phyloP scores from a whole-genome alignment of 1,140 invertebrate genomes.

The Schlechtendalia chinensis region DNA sequence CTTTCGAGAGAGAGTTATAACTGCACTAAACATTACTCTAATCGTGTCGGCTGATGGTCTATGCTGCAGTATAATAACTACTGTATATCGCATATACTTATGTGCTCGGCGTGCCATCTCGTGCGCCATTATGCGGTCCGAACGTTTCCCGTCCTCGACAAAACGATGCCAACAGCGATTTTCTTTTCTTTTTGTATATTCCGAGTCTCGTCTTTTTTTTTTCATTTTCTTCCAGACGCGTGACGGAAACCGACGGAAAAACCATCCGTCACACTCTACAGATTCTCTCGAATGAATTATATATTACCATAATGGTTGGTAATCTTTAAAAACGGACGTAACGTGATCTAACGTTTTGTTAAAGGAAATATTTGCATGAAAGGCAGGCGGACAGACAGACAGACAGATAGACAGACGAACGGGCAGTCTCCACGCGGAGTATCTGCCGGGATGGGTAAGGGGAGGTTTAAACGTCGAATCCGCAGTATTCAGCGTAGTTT shows the following conservation, averaged over 20 bases:
- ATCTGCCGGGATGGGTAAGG: background rate
- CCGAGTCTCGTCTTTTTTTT: too few relatives aligned
- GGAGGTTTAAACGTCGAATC: background rate
- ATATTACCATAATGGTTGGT: background rate
- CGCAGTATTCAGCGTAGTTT: background rate
- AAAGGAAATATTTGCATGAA: constrained; percentile 2
- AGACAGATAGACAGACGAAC: too few relatives aligned
- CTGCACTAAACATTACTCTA: background rate
- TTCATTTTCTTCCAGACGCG: too few relatives aligned
- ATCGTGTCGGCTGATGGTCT: too few relatives aligned
- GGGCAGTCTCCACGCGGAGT: too few relatives aligned
- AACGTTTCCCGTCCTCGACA: background rate
- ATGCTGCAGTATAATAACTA: too few relatives aligned
- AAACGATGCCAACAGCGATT: background rate
- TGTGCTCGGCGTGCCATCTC: too few relatives aligned
- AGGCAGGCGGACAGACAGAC: background rate
- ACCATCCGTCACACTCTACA: constrained; percentile 1
- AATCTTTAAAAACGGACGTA: constrained; percentile 10
- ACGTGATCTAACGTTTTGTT: constrained; percentile 1
- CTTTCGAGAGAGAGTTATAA: background rate
- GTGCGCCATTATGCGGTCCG: background rate
- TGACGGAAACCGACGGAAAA: background rate
- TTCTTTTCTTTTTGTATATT: too few relatives aligned
- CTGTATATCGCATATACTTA: too few relatives aligned
- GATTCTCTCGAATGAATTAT: background rate